Conservation (phyloP, 2,888 invertebrate species). For the Spialia ferax region DNA sequence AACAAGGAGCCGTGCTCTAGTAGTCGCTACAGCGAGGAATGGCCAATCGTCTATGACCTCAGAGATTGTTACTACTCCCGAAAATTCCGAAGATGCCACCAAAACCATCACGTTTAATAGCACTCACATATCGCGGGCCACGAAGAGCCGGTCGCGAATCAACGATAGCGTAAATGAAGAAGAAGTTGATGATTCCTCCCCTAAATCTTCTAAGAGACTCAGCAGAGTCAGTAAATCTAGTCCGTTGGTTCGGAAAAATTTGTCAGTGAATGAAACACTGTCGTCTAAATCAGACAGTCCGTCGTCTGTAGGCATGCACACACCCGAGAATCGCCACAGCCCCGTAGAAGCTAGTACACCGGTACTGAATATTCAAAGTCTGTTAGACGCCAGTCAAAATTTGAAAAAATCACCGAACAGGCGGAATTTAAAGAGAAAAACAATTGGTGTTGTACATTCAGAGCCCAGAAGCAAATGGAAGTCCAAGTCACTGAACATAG, state of each 20-base stretch:
- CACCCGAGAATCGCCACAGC: constrained; percentile 64
- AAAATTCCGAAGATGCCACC: constrained; percentile 59
- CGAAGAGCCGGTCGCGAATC: constrained; percentile 62
- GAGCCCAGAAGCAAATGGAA: constrained; percentile 39
- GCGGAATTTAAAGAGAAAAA: constrained; percentile 53
- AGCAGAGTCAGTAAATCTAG: constrained; percentile 11
- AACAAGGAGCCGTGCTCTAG: background rate
- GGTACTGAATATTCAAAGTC: constrained; percentile 67
- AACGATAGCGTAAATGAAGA: constrained; percentile 54
- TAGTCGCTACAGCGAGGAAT: background rate
- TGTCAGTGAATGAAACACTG: constrained; percentile 20
- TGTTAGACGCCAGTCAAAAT: constrained; percentile 63
- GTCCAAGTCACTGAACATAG: constrained; percentile 52
- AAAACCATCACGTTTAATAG: constrained; percentile 57
- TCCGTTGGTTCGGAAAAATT: constrained; percentile 21
- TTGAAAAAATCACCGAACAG: constrained; percentile 43
- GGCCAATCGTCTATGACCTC: background rate
- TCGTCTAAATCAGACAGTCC: constrained; percentile 25
- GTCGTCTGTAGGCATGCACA: constrained; percentile 54
- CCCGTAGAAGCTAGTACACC: constrained; percentile 69
- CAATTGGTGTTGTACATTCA: constrained; percentile 40
- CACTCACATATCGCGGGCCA: constrained; percentile 57
- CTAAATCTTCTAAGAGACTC: constrained; percentile 45
- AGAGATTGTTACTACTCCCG: constrained; percentile 48
- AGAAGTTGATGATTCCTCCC: constrained; percentile 39